A percentile compares a stretch with the other conserved stretches of the same genome.
These are phyloP conservation scores for Lamprologus tigripictilis DNA, from an alignment of 2,113 vertebrate genomes.

Conservation along the genomic window DNA sequence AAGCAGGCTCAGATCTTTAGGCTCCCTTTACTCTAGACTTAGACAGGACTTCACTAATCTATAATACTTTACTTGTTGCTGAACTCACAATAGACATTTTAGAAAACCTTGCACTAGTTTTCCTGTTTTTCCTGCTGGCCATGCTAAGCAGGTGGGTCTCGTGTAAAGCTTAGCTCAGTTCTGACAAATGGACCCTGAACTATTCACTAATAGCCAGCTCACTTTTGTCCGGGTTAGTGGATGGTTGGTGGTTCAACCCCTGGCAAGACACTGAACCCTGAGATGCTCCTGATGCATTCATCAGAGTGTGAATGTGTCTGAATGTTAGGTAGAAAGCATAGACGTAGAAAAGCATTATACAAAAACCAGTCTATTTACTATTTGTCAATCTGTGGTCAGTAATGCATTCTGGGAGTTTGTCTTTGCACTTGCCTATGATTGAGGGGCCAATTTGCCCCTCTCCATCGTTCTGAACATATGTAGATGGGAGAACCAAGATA, in stretches of 20 bases:
- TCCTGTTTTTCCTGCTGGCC: not conserved
- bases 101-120: not conserved
- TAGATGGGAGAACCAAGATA: rapidly evolving
- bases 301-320: not conserved
- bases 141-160: not conserved
- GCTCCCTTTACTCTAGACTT: not conserved
- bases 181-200: not conserved
- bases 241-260: not conserved
- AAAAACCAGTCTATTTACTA: rapidly evolving
- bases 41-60: not conserved
- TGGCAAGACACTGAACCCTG: not conserved
- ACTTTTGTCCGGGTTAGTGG: rapidly evolving
- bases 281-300: not conserved
- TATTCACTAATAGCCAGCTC: not conserved
- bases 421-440: not conserved
- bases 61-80: not conserved
- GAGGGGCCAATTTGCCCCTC: not conserved
- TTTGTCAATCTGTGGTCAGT: not conserved
- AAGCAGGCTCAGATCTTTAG: not conserved
- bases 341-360: not conserved
- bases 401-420: not conserved
- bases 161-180: not conserved
- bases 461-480: rapidly evolving
- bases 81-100: not conserved
- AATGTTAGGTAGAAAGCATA: not conserved